Base-by-base conservation (phyloP, 1,140 invertebrate genomes). In the Hypsibius dujardini region DNA sequence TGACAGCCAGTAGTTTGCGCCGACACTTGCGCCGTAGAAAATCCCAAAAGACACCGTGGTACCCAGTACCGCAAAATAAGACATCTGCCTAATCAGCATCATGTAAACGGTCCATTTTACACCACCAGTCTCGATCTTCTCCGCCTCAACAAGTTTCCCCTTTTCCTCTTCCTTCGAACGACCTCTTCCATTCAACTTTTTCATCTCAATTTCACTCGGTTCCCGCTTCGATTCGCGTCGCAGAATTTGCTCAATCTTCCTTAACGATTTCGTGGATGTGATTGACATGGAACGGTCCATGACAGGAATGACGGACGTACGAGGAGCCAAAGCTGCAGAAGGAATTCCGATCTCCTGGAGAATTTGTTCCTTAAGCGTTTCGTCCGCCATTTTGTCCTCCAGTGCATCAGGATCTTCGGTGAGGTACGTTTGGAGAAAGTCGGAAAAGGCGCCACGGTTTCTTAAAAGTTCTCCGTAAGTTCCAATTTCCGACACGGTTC, bases 401-500 rank as follows among this genome's bases (percentile, higher is more conserved):
- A 12, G 50, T 56, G 50, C 50, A 56, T 56, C 50, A 69, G 76
- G 73, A 46, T 75, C 71, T 47, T 56, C 50, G 7, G n/a, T 74
- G 74, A 76, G 76, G n/a, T n/a, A n/a, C n/a, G n/a, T n/a, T n/a
- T n/a, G n/a, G n/a, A n/a, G n/a, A n/a, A n/a, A n/a, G n/a, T n/a
- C n/a, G n/a, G 79, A 74, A 76, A 84, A 84, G 59, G 82, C 80
- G n/a, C 75, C 74, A 67, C 76, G 75, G 28, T 74, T 75, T 2
- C 73, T 73, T 71, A 90, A 73, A 12, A 84, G 74, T 45, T 79
- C 75, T 45, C 77, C 75, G 75, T 84, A 82, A 2, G 76, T 78
- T 2, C 81, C 83, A 59, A 77, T 74, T 67, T 79, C 80, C 7
- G 78, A 75, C 45, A 84, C 78, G 70, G 73, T 73, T 15, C 84